Percentiles rank a stretch among this genome's conserved stretches.
phyloP scores from a whole-genome alignment of 1,140 invertebrate species.

The Odontomachus brunneus region DNA sequence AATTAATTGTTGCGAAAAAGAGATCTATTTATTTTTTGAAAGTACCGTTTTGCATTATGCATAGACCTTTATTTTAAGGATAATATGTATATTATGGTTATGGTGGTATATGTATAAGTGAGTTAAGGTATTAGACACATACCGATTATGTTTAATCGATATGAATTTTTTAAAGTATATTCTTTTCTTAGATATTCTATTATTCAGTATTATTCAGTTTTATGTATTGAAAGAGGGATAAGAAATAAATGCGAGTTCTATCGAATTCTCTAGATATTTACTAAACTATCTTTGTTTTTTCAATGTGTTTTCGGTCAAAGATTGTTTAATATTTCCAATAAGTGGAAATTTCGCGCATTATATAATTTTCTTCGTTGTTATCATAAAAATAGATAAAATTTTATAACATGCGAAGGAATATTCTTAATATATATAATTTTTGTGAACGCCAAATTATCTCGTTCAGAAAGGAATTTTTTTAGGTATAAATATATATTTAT shows the following conservation, averaged over 20 bases:
- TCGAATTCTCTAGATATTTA: conserved; percentile 16
- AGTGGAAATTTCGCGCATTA: not conserved
- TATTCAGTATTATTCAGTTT: not conserved
- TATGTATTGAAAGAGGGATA: not conserved
- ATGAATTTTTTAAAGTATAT: not conserved
- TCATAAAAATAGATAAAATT: not conserved
- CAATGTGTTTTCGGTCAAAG: not conserved
- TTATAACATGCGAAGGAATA: conserved; percentile 11
- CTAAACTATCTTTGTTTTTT: conserved; percentile 22
- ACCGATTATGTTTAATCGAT: conserved; percentile 32
- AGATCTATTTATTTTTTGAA: conserved; percentile 74
- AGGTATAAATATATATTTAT: conserved; percentile 1
- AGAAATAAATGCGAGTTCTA: not conserved
- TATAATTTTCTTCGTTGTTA: not conserved
- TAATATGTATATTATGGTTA: conserved; percentile 64
- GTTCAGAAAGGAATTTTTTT: not conserved
- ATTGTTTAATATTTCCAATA: not conserved
- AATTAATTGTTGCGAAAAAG: conserved; percentile 68
- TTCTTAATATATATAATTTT: conserved; percentile 7
- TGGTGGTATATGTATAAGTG: conserved; percentile 49
- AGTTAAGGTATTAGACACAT: conserved; percentile 17
- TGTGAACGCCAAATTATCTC: not conserved
- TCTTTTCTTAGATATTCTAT: not conserved
- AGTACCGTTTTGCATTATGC: conserved; percentile 54
- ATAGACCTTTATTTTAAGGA: conserved; percentile 58